A percentile compares a stretch with the other conserved stretches of the same genome.
Conservation (phyloP, 2,888 invertebrate species). For the Lapara coniferarum region DNA sequence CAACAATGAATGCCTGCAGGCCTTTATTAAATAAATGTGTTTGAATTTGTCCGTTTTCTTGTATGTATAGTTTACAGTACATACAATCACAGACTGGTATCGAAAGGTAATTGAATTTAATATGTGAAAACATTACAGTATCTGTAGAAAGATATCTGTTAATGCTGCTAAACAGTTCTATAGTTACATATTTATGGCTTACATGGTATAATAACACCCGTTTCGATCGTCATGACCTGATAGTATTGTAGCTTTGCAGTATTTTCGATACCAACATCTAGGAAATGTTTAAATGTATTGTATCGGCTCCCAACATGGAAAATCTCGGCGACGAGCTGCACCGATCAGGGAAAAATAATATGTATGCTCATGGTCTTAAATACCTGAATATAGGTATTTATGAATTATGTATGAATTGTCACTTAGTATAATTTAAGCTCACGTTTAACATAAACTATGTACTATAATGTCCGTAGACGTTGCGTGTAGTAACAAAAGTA, state of each 20-base stretch:
- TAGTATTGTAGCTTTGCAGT: slow-evolving; percentile 55
- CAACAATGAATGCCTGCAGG: not conserved
- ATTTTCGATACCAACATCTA: slow-evolving; percentile 48
- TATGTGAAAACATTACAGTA: slow-evolving; percentile 38
- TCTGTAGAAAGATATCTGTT: slow-evolving; percentile 40
- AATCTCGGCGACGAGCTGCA: slow-evolving; percentile 14
- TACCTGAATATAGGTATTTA: slow-evolving; percentile 11
- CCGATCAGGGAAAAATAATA: slow-evolving; percentile 16
- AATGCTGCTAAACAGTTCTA: slow-evolving; percentile 43
- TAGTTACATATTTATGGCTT: slow-evolving; percentile 49
- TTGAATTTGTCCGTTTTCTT: not conserved
- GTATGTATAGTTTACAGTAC: not conserved
- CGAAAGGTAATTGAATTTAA: slow-evolving; percentile 18
- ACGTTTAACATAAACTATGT: slow-evolving; percentile 36
- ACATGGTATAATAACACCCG: slow-evolving; percentile 58
- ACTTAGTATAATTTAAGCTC: slow-evolving; percentile 16
- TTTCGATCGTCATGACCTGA: slow-evolving; percentile 63
- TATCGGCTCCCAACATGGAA: slow-evolving; percentile 36
- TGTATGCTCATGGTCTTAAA: slow-evolving; percentile 6
- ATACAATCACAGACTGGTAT: slow-evolving; percentile 12
- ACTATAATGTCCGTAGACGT: slow-evolving; percentile 55
- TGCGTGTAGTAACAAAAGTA: slow-evolving; percentile 62
- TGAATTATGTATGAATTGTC: slow-evolving; percentile 9
- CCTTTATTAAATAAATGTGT: not conserved
- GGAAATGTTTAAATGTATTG: slow-evolving; percentile 45